phyloP scores from a whole-genome alignment of 2,888 invertebrate genomes.

The Ptychoptera contaminata region DNA sequence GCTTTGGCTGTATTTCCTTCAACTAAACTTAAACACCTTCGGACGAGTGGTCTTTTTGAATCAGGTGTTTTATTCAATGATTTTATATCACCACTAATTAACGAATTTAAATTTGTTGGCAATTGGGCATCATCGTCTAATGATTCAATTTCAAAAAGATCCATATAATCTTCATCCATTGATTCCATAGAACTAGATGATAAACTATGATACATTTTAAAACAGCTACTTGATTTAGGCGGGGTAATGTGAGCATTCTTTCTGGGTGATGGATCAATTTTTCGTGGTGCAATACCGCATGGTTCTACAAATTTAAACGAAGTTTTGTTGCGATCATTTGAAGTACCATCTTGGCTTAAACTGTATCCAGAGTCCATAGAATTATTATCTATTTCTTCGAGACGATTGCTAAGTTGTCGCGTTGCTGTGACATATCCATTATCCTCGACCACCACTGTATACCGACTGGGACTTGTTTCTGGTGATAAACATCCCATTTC shows the following conservation, averaged over 20 bases:
- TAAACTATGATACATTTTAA: slow-evolving; percentile 32
- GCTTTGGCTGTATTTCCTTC: slow-evolving; percentile 18
- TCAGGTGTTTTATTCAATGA: slow-evolving; percentile 30
- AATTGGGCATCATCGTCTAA: slow-evolving; percentile 29
- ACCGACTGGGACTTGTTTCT: slow-evolving; percentile 27
- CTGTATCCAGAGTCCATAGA: slow-evolving; percentile 43
- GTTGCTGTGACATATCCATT: not conserved
- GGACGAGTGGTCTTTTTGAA: slow-evolving; percentile 29
- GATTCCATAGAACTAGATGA: slow-evolving; percentile 40
- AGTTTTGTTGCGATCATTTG: not conserved
- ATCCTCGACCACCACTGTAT: slow-evolving; percentile 13
- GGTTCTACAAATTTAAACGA: slow-evolving; percentile 30
- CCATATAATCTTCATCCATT: slow-evolving; percentile 48
- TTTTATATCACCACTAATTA: slow-evolving; percentile 40
- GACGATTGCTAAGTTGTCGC: slow-evolving; percentile 15
- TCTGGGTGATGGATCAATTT: slow-evolving; percentile 13
- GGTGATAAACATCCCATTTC: slow-evolving; percentile 19
- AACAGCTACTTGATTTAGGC: slow-evolving; percentile 17
- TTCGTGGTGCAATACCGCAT: slow-evolving; percentile 26
- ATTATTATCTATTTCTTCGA: slow-evolving; percentile 37
- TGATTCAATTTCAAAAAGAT: slow-evolving; percentile 42
- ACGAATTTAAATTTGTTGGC: slow-evolving; percentile 39
- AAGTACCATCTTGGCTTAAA: slow-evolving; percentile 9
- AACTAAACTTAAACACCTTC: slow-evolving; percentile 35
- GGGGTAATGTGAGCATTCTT: slow-evolving; percentile 11